Evolutionary conservation across 2,113 vertebrate species (phyloP), one percentile per base, ranked within the genome.

Genomic region (Indicator indicator): DNA sequence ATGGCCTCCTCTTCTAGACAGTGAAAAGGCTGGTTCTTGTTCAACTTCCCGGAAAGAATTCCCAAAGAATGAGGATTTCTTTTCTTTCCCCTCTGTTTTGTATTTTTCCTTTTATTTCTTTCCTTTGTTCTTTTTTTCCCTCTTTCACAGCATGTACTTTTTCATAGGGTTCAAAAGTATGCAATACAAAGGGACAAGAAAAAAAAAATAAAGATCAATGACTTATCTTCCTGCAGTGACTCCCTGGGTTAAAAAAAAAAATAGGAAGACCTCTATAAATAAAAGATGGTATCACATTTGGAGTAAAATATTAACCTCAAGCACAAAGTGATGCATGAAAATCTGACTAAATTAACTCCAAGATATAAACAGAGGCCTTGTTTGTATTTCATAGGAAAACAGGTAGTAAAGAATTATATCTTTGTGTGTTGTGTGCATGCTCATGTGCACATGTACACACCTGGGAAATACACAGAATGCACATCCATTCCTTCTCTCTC

Each of bases 251-350:
- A 96, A 98, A 93, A 97, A 98, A 98, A 42, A 97, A 87, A 97
- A 96, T 97, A 95, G 91, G 91, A 97, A 96, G 86, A 97, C 95
- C 63, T 93, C 36, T 72, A 96, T 97, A 97, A 98, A 97, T 97
- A 97, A 98, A 98, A 97, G 75, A 97, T 95, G 70, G 93, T 89
- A 82, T 59, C 80, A 36, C 86, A 96, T 97, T 97, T 96, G 81
- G 71, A 97, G 79, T 96, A 97, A 97, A 97, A 97, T 97, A 97
- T 96, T 97, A 97, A 98, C 60, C 84, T 63, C 69, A 93, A 84
- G 76, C 65, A 95, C 28, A 82, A 95, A 96, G 54, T 91, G 46
- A 94, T 97, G 36, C 86, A 96, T 96, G 74, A 93, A 94, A 93
- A 56, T 94, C 91, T 86, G 96, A 93, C 73, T 79, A 94, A 96